Percentiles rank a stretch among this genome's conserved stretches.
Conservation (phyloP, 2,113 vertebrate genomes). For the Cisticola juncidis region DNA sequence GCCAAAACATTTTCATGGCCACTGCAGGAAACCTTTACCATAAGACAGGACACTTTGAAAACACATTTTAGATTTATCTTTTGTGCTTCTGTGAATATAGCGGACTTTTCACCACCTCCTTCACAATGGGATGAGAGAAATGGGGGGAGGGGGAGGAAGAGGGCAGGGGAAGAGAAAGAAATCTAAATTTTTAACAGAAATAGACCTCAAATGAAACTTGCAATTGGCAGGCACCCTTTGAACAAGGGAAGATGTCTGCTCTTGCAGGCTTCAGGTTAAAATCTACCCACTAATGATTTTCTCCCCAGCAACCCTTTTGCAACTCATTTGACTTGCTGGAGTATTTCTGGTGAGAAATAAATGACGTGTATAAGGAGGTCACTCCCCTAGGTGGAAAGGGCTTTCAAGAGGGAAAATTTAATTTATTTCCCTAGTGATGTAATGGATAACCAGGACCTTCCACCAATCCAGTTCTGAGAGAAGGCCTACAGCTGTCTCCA, state of each 20-base stretch:
- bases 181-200: background rate
- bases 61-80: background rate
- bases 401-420: background rate
- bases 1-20: background rate
- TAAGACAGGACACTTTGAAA: background rate
- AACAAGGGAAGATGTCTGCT: background rate
- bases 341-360: background rate
- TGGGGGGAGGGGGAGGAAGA: accelerated
- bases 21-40: background rate
- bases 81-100: background rate
- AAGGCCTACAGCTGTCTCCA: background rate
- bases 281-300: background rate
- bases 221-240: background rate
- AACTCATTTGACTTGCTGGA: background rate
- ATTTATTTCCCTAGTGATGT: background rate
- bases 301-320: background rate
- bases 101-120: background rate
- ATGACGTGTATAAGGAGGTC: background rate
- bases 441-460: background rate
- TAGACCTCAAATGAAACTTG: background rate
- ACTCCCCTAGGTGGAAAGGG: background rate
- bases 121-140: background rate
- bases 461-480: background rate
- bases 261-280: background rate
- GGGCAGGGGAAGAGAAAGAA: background rate